Conservation (phyloP, 2,113 vertebrate genomes). For the Lophotis ruficrista region DNA sequence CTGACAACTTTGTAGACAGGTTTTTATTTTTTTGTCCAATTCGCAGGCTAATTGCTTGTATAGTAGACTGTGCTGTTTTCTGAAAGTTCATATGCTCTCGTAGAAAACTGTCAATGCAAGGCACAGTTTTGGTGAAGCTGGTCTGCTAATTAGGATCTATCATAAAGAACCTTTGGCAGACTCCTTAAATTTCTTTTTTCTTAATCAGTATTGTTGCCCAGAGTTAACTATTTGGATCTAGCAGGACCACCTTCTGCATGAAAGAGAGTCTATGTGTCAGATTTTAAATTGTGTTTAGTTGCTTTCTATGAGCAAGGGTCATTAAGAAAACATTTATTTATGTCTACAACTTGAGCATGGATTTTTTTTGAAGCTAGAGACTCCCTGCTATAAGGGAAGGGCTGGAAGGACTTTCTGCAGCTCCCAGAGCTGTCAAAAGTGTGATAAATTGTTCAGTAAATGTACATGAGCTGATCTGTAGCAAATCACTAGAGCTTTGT, state of each 20-base stretch:
- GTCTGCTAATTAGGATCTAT: not conserved
- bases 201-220: not conserved
- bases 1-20: not conserved
- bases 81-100: not conserved
- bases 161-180: not conserved
- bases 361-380: not conserved
- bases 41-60: not conserved
- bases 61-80: not conserved
- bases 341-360: not conserved
- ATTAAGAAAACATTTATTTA: not conserved
- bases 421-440: not conserved
- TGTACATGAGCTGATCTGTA: not conserved
- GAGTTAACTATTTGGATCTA: not conserved
- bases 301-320: not conserved
- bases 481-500: not conserved
- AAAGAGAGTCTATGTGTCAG: not conserved
- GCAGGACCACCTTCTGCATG: rapidly evolving
- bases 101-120: not conserved
- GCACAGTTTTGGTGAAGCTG: not conserved
- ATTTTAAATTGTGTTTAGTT: not conserved
- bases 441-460: not conserved
- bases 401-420: not conserved
- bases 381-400: not conserved
- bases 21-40: not conserved
- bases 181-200: not conserved